phyloP scores from a whole-genome alignment of 1,140 invertebrate genomes.

The Plutomurus gul region DNA sequence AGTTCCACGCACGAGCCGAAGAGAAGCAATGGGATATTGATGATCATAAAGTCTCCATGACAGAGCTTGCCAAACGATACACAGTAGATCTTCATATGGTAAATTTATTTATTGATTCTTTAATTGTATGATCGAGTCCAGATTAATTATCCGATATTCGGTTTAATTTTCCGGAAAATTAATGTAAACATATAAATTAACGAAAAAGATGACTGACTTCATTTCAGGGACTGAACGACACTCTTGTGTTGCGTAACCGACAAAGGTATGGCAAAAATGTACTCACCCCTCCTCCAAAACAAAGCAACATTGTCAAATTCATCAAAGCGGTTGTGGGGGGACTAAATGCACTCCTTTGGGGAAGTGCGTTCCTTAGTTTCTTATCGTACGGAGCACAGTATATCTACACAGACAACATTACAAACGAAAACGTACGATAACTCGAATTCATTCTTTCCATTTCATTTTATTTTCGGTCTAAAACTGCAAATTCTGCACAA shows the following conservation, averaged over 20 bases:
- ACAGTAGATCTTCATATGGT: conserved; percentile 12
- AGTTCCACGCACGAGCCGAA: conserved; percentile 11
- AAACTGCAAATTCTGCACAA: background rate
- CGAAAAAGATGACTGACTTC: too few relatives aligned
- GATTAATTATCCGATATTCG: background rate
- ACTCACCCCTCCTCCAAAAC: conserved; percentile 46
- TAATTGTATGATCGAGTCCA: background rate
- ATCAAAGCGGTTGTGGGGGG: conserved; percentile 40
- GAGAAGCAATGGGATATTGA: conserved; percentile 97
- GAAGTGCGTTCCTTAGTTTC: conserved; percentile 41
- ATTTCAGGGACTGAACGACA: conserved; percentile 39
- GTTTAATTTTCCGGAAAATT: background rate
- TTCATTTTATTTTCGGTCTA: background rate
- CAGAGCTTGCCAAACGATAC: conserved; percentile 87
- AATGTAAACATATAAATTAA: background rate
- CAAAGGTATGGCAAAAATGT: conserved; percentile 46
- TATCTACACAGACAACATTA: conserved; percentile 38
- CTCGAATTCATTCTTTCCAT: background rate
- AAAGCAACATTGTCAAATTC: conserved; percentile 36
- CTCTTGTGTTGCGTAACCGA: conserved; percentile 43
- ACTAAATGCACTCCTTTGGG: conserved; percentile 46
- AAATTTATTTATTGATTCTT: background rate
- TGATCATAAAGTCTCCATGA: conserved; percentile 93
- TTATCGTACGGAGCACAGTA: conserved; percentile 47
- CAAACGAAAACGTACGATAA: conserved; percentile 41